These are phyloP conservation scores for Triplophysa tibetana DNA, from an alignment of 2,113 vertebrate genomes.

Conservation along the genomic window DNA sequence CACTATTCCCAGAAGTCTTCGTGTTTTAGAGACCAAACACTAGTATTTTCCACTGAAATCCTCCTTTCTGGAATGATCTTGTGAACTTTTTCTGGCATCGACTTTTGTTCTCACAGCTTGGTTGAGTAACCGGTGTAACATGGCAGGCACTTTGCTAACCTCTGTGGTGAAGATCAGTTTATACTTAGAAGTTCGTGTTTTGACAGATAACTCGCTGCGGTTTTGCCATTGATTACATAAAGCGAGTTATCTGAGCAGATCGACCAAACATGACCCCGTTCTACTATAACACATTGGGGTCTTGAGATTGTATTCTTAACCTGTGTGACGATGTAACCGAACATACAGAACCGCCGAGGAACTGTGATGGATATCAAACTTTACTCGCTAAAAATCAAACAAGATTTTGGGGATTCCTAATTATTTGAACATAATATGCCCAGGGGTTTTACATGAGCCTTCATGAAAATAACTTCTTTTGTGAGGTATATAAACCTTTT, in stretches of 20 bases:
- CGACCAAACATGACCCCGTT: conserved; percentile 17
- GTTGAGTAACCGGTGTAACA: conserved; percentile 11
- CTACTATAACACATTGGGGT: conserved; percentile 10
- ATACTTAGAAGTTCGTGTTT: conserved; percentile 6
- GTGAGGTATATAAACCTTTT: conserved; percentile 13
- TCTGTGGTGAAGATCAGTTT: not conserved
- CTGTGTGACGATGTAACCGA: not conserved
- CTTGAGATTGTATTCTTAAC: conserved; percentile 13
- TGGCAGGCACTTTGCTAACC: conserved; percentile 8
- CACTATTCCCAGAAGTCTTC: conserved; percentile 47
- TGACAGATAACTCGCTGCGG: conserved; percentile 16
- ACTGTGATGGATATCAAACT: conserved; percentile 9
- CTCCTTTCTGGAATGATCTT: conserved; percentile 35
- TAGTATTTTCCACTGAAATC: conserved; percentile 38
- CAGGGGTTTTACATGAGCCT: not conserved
- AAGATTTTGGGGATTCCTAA: conserved; percentile 8
- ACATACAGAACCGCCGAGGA: not conserved
- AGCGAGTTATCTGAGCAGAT: conserved; percentile 31
- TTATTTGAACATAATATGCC: conserved; percentile 23
- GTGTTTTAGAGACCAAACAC: conserved; percentile 46
- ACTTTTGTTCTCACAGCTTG: conserved; percentile 14
- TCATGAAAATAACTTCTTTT: not conserved
- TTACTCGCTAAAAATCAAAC: not conserved
- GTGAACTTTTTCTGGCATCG: conserved; percentile 32
- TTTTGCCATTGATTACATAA: conserved; percentile 28